A percentile compares a stretch with the other conserved stretches of the same genome.
Evolutionary conservation across 2,888 invertebrate genomes (phyloP).

Genomic region (Apoderus coryli): DNA sequence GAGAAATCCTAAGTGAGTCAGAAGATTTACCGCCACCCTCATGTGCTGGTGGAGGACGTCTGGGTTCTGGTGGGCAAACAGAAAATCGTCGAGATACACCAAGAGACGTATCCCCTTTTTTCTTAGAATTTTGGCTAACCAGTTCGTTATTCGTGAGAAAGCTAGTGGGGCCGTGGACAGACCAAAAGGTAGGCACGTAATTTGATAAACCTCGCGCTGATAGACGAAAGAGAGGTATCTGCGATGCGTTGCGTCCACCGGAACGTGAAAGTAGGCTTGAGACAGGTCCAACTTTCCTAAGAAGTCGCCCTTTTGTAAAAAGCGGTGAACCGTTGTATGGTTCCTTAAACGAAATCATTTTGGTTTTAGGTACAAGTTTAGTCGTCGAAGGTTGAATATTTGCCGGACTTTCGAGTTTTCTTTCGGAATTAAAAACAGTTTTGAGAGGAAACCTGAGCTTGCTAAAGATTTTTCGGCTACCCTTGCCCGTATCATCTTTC

Average conservation of each 20-base stretch:
- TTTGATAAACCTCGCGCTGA: conserved; percentile 5
- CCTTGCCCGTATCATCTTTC: too few relatives aligned
- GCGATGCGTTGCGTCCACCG: conserved; percentile 8
- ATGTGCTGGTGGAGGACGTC: conserved; percentile 1
- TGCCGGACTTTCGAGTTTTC: conserved; percentile 6
- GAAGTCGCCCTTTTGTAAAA: too few relatives aligned
- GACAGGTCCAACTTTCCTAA: conserved; percentile 14
- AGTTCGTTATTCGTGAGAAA: conserved; percentile 10
- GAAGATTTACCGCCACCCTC: not conserved
- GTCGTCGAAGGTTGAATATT: conserved; percentile 10
- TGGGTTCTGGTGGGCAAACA: conserved; percentile 9
- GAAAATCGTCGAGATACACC: too few relatives aligned
- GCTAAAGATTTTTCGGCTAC: too few relatives aligned
- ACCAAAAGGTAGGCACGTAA: conserved; percentile 12
- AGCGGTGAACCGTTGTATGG: too few relatives aligned
- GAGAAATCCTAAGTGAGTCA: not conserved
- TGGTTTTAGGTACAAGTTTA: conserved; percentile 6
- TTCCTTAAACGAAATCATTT: too few relatives aligned
- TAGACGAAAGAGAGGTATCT: conserved; percentile 10
- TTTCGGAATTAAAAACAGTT: too few relatives aligned
- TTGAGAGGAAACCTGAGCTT: too few relatives aligned
- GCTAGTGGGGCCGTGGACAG: conserved; percentile 13
- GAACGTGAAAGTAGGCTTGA: conserved; percentile 14
- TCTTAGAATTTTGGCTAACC: too few relatives aligned
- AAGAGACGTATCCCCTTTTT: too few relatives aligned